Conservation (phyloP, 2,797 vertebrate species). For the Thaleichthys pacificus region DNA sequence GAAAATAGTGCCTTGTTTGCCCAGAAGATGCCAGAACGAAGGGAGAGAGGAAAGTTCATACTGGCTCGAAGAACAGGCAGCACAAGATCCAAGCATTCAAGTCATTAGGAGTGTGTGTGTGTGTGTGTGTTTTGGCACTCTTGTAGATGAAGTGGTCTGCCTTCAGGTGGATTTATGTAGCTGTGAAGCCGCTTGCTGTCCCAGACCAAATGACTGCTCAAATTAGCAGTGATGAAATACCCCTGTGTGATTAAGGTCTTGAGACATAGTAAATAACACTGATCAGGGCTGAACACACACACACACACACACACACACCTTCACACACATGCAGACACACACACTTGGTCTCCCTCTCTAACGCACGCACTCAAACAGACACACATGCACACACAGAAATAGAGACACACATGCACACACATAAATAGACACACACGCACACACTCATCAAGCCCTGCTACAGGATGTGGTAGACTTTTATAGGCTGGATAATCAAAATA, state of each 20-base stretch:
- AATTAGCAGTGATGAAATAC: conserved; percentile 73
- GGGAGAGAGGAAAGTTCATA: conserved; percentile 5
- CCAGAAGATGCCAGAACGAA: conserved; percentile 45
- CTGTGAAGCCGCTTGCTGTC: conserved; percentile 45
- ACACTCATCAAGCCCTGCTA: conserved; percentile 17
- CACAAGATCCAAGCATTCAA: conserved; percentile 35
- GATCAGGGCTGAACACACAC: conserved; percentile 44
- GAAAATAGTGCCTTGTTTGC: conserved; percentile 63
- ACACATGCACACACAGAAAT: background rate
- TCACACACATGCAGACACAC: background rate
- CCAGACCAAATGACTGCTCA: conserved; percentile 55
- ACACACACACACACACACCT: background rate
- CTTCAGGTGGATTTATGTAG: conserved; percentile 56
- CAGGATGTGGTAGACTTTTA: conserved; percentile 68
- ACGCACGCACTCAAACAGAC: conserved; percentile 9
- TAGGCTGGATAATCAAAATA: conserved; percentile 71
- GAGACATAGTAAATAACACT: conserved; percentile 57
- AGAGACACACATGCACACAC: conserved; percentile 14
- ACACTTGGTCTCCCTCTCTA: background rate
- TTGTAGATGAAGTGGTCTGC: conserved; percentile 51
- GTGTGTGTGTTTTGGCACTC: conserved; percentile 24
- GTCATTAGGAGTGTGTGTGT: conserved; percentile 10
- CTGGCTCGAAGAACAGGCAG: background rate
- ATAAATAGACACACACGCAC: conserved; percentile 17
- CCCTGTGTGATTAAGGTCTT: conserved; percentile 58